These are phyloP conservation scores for Acrobasis consociella DNA, from an alignment of 2,888 invertebrate genomes.

Conservation along the genomic window DNA sequence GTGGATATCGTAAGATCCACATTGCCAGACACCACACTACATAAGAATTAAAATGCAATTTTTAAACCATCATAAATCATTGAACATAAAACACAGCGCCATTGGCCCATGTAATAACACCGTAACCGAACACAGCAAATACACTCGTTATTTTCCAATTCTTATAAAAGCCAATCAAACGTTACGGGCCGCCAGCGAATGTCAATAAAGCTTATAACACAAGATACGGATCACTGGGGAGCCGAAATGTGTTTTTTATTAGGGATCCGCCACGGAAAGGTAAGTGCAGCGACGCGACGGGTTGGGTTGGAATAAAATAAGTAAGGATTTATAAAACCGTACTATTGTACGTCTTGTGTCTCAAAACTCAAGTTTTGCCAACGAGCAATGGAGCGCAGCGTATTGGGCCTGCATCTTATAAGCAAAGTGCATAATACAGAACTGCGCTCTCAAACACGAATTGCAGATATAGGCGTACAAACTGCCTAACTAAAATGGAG, in stretches of 20 bases:
- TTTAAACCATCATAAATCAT: neutral
- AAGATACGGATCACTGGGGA: conserved; percentile 53
- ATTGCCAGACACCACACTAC: no score
- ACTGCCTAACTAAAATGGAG: no score
- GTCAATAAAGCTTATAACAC: conserved; percentile 57
- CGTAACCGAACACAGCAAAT: conserved; percentile 21
- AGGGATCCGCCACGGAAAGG: conserved; percentile 39
- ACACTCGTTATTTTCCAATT: conserved; percentile 59
- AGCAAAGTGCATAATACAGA: no score
- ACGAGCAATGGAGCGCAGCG: no score
- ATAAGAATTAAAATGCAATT: no score
- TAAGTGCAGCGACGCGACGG: conserved; percentile 27
- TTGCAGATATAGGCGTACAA: no score
- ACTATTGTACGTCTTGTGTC: no score
- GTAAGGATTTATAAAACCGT: neutral
- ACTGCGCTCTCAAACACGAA: no score
- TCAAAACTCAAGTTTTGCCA: no score
- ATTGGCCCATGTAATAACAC: neutral
- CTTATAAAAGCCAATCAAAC: conserved; percentile 69
- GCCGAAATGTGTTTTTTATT: conserved; percentile 57
- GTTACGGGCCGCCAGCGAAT: conserved; percentile 54
- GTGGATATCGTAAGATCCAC: no score
- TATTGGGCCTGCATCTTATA: no score
- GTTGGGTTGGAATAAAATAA: conserved; percentile 13
- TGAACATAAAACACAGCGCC: neutral